Evolutionary conservation across 2,888 invertebrate genomes (phyloP).

Genomic region (Andrena bicolor): DNA sequence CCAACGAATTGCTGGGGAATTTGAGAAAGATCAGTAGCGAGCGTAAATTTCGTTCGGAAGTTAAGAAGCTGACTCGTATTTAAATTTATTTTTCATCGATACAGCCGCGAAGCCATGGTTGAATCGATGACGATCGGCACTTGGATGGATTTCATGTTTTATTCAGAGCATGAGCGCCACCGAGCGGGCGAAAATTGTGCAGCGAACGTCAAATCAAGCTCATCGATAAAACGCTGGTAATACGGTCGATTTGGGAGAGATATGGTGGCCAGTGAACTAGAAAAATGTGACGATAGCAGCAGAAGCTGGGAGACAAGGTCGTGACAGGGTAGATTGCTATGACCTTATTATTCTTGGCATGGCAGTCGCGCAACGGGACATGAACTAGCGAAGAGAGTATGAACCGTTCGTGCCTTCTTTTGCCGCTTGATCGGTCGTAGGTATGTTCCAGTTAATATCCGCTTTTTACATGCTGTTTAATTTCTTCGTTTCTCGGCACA

Average conservation of each 20-base stretch:
- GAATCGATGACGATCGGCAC: not conserved
- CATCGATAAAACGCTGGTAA: not conserved
- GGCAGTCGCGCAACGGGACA: conserved; percentile 43
- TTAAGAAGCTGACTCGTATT: too few relatives aligned
- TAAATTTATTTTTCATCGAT: too few relatives aligned
- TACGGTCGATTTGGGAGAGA: conserved; percentile 5
- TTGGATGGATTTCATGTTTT: conserved; percentile 9
- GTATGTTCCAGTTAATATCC: not conserved
- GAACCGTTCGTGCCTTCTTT: conserved; percentile 3
- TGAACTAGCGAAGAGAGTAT: conserved; percentile 32
- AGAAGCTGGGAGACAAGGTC: conserved; percentile 67
- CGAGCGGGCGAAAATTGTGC: not conserved
- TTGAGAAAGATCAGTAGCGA: too few relatives aligned
- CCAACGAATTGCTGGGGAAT: too few relatives aligned
- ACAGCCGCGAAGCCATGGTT: too few relatives aligned
- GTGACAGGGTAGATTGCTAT: conserved; percentile 61
- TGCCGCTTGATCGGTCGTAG: not conserved
- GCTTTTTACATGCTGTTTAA: not conserved
- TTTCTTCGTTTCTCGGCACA: too few relatives aligned
- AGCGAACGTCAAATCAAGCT: not conserved
- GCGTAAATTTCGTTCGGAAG: too few relatives aligned
- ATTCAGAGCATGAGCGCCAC: not conserved
- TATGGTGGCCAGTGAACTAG: conserved; percentile 50
- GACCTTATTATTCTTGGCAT: conserved; percentile 68
- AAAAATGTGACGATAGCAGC: conserved; percentile 49